Evolutionary conservation across 2,888 invertebrate genomes (phyloP), one percentile per base, ranked within the genome.

Genomic region (Eupithecia pulchellata): DNA sequence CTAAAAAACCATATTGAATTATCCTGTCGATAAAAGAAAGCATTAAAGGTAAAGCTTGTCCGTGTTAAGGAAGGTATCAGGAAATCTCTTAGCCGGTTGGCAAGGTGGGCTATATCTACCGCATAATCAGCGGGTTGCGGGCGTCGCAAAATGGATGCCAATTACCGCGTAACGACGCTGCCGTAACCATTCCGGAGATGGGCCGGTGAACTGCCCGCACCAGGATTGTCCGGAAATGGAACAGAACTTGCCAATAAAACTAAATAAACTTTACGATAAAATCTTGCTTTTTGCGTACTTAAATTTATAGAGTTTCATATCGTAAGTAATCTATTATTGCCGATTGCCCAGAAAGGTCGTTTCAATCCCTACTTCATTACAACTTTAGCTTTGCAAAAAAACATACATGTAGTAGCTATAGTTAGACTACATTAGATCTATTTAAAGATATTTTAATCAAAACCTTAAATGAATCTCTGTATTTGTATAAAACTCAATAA

Each of bases 101-200:
- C 52, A 71, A 76, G 77, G 74, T 79, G 75, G 73, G 73, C 60
- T 75, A 72, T 75, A 75, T 75, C 75, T 76, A 75, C 77, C 76
- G 77, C 78, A 77, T 78, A 78, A 78, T 78, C 78, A 77, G 75
- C 68, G 76, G 74, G 73, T 69, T 77, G 77, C 76, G 78, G 76
- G 78, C 76, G 74, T 75, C 75, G 74, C 76, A 74, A 78, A 78
- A 78, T 78, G 75, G 76, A 71, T 75, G 73, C 79, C 77, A 79
- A 80, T 79, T 80, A 80, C 76, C 70, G 74, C 69, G 75, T 75
- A 78, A 73, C 77, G 78, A 77, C 74, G 75, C 74, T 63, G 70
- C 75, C 76, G 72, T 76, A 74, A 78, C 78, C 79, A 75, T 76
- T 66, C 74, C 78, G 79, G 79, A 79, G 76, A 78, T 79, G 79